Evolutionary conservation across 2,113 vertebrate species (phyloP).

Genomic region (Pyxicephalus adspersus): DNA sequence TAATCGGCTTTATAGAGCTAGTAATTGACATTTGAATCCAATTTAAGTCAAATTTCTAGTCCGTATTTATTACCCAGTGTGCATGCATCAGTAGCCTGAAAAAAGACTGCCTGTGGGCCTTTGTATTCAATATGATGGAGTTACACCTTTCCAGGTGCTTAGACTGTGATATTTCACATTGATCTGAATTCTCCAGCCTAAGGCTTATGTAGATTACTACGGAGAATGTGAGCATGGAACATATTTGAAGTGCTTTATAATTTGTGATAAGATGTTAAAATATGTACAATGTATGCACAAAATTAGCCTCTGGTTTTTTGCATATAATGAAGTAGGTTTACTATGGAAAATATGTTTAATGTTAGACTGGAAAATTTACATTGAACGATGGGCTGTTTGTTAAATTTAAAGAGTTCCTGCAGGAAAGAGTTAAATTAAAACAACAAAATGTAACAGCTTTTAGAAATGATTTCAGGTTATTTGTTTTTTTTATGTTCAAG

Average conservation of each 20-base stretch:
- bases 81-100: slow-evolving; percentile 15
- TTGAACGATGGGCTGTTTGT: too few species aligned
- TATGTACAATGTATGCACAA: background rate
- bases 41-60: slow-evolving; percentile 16
- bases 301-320: background rate
- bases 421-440: too few species aligned
- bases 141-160: background rate
- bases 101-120: slow-evolving; percentile 13
- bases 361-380: too few species aligned
- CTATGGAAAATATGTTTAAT: too few species aligned
- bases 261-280: background rate
- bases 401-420: too few species aligned
- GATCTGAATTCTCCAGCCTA: background rate
- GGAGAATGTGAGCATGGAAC: background rate
- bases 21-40: slow-evolving; percentile 24
- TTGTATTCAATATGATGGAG: background rate
- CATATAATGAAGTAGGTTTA: background rate
- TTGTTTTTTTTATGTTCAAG: too few species aligned
- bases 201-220: background rate
- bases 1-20: slow-evolving; percentile 13
- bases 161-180: slow-evolving; percentile 6
- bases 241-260: background rate
- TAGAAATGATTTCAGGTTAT: too few species aligned
- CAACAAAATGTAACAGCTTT: too few species aligned
- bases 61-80: slow-evolving; percentile 26